These are phyloP conservation scores for Microcebus griseorufus DNA, from an alignment of 2,113 vertebrate species.

Conservation along the genomic window DNA sequence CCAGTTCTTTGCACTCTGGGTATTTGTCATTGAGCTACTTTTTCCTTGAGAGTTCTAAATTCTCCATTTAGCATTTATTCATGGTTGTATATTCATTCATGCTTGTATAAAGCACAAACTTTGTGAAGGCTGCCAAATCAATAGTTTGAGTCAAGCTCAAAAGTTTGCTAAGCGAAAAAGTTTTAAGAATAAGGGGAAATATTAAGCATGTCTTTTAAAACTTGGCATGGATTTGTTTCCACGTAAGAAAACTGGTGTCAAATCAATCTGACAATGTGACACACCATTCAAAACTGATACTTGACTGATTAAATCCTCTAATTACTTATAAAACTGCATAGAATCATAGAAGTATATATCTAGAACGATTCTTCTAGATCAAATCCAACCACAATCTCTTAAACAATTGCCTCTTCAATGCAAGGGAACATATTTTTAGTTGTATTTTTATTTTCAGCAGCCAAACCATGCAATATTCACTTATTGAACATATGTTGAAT, in stretches of 20 bases:
- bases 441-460: constrained; percentile 30
- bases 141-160: not conserved
- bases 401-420: not conserved
- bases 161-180: not conserved
- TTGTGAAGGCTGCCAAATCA: not conserved
- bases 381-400: not conserved
- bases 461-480: not conserved
- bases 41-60: not conserved
- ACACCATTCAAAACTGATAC: not conserved
- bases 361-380: not conserved
- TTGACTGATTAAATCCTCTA: not conserved
- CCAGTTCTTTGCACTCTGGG: not conserved
- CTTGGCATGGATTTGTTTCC: not conserved
- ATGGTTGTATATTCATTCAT: not conserved
- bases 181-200: not conserved
- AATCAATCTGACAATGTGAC: not conserved
- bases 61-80: not conserved
- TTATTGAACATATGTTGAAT: not conserved
- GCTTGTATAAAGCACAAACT: not conserved
- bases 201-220: not conserved
- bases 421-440: not conserved
- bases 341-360: not conserved
- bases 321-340: not conserved
- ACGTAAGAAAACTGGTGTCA: not conserved
- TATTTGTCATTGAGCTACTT: not conserved